phyloP scores from a whole-genome alignment of 2,797 vertebrate species.

The Phrynocephalus vlangalii region DNA sequence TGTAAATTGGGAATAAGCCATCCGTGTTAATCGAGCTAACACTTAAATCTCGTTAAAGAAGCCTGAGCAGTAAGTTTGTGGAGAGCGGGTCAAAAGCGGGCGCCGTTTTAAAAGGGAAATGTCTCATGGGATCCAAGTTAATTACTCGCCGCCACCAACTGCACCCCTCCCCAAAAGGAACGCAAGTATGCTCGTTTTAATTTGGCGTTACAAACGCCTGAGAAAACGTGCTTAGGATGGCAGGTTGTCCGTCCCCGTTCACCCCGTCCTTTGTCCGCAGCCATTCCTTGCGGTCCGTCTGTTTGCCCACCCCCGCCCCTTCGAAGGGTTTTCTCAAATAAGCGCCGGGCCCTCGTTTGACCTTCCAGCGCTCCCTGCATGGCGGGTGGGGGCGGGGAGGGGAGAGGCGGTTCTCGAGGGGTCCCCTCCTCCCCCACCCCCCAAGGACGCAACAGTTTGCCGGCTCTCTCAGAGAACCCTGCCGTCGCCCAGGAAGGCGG shows the following conservation, averaged over 20 bases:
- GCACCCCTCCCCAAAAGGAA: no score
- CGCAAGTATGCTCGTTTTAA: no score
- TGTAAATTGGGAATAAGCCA: no score
- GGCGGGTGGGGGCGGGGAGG: no score
- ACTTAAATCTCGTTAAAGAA: not conserved
- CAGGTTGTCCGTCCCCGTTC: not conserved
- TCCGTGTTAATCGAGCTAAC: not conserved
- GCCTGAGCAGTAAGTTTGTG: not conserved
- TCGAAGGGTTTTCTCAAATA: slow-evolving; percentile 4
- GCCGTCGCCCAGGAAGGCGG: not conserved
- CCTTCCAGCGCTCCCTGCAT: not conserved
- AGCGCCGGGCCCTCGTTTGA: not conserved
- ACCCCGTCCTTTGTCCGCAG: not conserved
- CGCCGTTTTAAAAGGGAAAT: no score
- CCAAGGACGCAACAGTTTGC: not conserved
- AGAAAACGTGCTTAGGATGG: not conserved
- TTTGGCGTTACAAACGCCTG: not conserved
- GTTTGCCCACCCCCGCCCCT: fast-evolving
- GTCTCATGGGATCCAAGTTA: no score
- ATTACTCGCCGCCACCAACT: no score
- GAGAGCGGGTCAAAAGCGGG: not conserved
- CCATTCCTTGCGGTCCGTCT: not conserved
- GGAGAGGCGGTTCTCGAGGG: not conserved
- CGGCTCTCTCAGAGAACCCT: no score
- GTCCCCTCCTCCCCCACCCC: not conserved